Percentiles rank a stretch among this genome's conserved stretches.
phyloP scores from a whole-genome alignment of 2,797 vertebrate genomes.

The Leucoraja ocellata region DNA sequence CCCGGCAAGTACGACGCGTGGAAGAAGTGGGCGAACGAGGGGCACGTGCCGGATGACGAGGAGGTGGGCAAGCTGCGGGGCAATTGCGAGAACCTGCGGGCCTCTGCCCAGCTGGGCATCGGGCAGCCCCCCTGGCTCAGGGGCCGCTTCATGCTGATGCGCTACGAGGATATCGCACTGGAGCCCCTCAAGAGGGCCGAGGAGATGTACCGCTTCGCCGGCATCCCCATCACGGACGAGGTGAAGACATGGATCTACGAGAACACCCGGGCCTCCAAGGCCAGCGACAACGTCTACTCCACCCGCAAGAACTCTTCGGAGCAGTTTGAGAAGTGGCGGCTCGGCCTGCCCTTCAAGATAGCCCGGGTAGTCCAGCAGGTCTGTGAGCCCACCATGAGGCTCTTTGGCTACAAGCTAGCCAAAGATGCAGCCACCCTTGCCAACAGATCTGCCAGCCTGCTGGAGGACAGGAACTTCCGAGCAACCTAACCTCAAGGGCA shows the following conservation, averaged over 20 bases:
- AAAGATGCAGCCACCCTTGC: conserved; percentile 66
- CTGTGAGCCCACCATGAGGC: conserved; percentile 74
- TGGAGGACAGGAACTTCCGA: conserved; percentile 69
- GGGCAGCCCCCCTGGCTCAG: conserved; percentile 74
- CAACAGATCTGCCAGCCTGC: conserved; percentile 80
- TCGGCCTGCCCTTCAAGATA: conserved; percentile 82
- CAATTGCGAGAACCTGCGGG: conserved; percentile 83
- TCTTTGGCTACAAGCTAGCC: conserved; percentile 85
- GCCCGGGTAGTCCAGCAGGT: conserved; percentile 81
- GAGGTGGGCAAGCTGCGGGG: conserved; percentile 80
- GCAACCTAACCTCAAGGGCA: conserved; percentile 55
- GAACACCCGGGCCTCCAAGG: conserved; percentile 76
- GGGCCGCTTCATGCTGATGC: conserved; percentile 85
- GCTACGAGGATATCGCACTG: conserved; percentile 87
- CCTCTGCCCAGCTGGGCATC: conserved; percentile 80
- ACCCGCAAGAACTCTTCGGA: conserved; percentile 91
- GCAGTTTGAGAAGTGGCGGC: conserved; percentile 93
- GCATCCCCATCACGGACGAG: conserved; percentile 73
- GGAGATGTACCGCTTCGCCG: conserved; percentile 84
- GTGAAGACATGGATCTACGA: conserved; percentile 83
- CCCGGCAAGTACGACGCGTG: conserved; percentile 79
- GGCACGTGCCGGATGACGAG: conserved; percentile 65
- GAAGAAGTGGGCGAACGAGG: conserved; percentile 76
- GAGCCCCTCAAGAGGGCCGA: conserved; percentile 77
- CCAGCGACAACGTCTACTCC: conserved; percentile 75